Evolutionary conservation across 2,113 vertebrate species (phyloP), one percentile per base, ranked within the genome.

Genomic region (Oreotrochilus melanogaster): DNA sequence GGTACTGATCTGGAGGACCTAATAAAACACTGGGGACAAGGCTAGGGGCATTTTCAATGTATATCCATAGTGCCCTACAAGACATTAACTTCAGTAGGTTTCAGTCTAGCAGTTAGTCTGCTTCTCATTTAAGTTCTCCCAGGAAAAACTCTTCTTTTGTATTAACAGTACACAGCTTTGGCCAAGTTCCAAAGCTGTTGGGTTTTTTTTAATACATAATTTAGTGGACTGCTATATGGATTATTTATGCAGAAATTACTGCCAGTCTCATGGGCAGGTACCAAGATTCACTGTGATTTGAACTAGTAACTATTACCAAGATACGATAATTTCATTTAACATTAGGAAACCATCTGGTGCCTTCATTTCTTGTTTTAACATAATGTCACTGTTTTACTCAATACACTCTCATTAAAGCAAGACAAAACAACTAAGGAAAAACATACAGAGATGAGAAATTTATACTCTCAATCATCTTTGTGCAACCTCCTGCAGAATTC

Each of bases 321-420:
- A 86, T 56, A 93, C 28, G 66, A 94, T 91, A 65, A 92, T 96
- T 93, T 94, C 53, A 88, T 92, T 95, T 91, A 91, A 75, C 67
- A 86, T 85, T 91, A 83, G 45, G 51, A 95, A 95, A 93, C 57
- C 74, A 94, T 95, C 89, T 95, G 90, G 60, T 86, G 83, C 45
- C 37, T 92, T 95, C 85, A 56, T 56, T 89, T 86, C 87, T 69
- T 91, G 10, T 84, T 88, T 66, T 56, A 69, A 80, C 51, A 62
- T 56, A 88, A 78, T 72, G 58, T 27, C 53, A 75, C 23, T 35
- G 47, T 83, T 95, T 95, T 86, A 86, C 58, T 86, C 51, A 86
- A 78, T 58, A 24, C 43, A 39, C 27, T 73, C 67, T 86, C 80
- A 86, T 78, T 96, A 66, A 76, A 94, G 73, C 43, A 80, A 70